Base-by-base conservation (phyloP, 1,140 invertebrate species). In the Bombyx mori region DNA sequence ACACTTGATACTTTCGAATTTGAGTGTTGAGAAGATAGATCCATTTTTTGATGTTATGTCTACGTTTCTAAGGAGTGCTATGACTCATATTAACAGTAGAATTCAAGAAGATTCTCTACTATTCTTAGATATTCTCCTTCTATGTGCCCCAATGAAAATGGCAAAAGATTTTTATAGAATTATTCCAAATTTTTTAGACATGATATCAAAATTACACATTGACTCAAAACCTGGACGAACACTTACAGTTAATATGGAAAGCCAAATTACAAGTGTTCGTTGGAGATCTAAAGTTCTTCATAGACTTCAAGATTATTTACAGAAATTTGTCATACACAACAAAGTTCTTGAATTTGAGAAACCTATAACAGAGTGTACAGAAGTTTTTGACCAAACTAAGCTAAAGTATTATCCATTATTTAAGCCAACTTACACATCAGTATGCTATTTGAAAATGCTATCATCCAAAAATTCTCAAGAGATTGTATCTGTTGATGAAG, bases 61-160 rank as follows among this genome's bases (percentile, higher is more conserved):
- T 46, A 93, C 93, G 8, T 95, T 96, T 73, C 77, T 97, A 43
- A 90, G 92, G 43, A 97, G 95, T 88, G 93, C 94, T 1, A 96
- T 97, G 94, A 96, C 94, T 8, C 94, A 96, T 66, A 94, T 97
- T 57, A 90, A 94, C 75, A 90, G 90, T 9, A 88, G 89, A 51
- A 92, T 97, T 53, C 93, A 96, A 74, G 92, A 94, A 76, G 95
- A 96, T 78, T 95, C 95, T 1, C 79, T 97, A 2, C 70, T 91
- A 7, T 90, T 95, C 54, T 81, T 96, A n/a, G 95, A 95, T 69
- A 89, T 91, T 54, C 82, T 96, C 22, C 75, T 94, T 10, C 78
- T 90, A 44, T 88, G 91, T 55, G 89, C 91, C 56, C 91, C 91
- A 4, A 69, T 77, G 47, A 82, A 94, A 44, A 79, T 95, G 8